phyloP scores from a whole-genome alignment of 2,888 invertebrate genomes.

The Crepidodera aurea region DNA sequence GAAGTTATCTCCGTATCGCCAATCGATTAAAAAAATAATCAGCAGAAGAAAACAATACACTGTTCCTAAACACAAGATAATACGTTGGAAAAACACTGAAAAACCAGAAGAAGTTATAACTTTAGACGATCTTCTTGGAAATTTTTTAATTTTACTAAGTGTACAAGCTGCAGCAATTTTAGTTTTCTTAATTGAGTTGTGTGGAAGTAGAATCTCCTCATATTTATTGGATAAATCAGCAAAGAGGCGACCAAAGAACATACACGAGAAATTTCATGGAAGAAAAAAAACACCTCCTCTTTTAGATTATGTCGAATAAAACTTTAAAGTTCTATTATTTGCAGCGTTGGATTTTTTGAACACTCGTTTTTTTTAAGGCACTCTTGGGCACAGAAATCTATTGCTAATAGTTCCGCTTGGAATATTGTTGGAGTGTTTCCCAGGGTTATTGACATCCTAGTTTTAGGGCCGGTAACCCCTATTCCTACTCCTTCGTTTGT shows the following conservation, averaged over 20 bases:
- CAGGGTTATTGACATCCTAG: no score
- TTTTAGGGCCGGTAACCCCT: no score
- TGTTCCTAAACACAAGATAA: background rate
- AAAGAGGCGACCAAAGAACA: background rate
- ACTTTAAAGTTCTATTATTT: no score
- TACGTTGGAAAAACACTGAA: background rate
- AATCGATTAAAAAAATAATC: background rate
- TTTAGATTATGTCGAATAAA: no score
- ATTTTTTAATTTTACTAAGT: constrained; percentile 6
- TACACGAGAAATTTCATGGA: background rate
- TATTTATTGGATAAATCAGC: background rate
- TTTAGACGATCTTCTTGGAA: constrained; percentile 1
- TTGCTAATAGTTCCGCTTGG: no score
- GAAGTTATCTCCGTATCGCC: constrained; percentile 11
- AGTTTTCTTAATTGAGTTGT: constrained; percentile 9
- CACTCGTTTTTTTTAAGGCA: no score
- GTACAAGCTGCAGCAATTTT: background rate
- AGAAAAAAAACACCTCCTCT: background rate
- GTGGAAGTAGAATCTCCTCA: background rate
- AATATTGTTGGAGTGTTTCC: no score
- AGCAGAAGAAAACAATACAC: background rate
- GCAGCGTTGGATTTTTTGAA: no score
- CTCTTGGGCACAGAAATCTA: no score
- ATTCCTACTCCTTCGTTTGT: no score
- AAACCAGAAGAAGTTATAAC: background rate